phyloP scores from a whole-genome alignment of 2,888 invertebrate species.

The Thalpophila matura region DNA sequence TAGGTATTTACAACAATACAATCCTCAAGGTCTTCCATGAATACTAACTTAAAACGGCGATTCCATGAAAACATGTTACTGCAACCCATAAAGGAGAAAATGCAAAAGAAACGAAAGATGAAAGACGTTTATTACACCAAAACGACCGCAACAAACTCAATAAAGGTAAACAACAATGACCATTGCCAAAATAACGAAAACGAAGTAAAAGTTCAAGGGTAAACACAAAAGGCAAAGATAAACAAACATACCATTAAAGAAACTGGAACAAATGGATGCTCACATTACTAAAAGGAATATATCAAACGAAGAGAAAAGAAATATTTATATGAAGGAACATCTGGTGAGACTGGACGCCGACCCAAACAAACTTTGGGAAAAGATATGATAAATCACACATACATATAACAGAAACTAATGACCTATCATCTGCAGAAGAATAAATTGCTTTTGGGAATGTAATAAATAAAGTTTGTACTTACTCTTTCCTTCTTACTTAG shows the following conservation, averaged over 20 bases:
- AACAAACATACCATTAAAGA: constrained; percentile 29
- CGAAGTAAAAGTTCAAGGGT: constrained; percentile 41
- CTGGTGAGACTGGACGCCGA: constrained; percentile 15
- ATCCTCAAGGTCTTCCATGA: neutral
- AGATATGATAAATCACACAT: constrained; percentile 17
- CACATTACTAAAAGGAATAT: constrained; percentile 21
- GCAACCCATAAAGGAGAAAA: constrained; percentile 12
- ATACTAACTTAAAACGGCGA: neutral
- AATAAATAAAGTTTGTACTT: neutral
- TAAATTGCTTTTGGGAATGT: constrained; percentile 19
- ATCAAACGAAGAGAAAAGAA: constrained; percentile 29
- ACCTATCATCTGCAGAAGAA: constrained; percentile 6
- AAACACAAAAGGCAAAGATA: constrained; percentile 8
- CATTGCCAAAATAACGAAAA: constrained; percentile 29
- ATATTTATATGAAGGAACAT: constrained; percentile 34
- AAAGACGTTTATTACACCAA: constrained; percentile 18
- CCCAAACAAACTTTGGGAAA: constrained; percentile 32
- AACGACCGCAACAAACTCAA: constrained; percentile 19
- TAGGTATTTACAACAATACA: neutral
- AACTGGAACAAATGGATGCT: constrained; percentile 19
- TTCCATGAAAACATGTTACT: constrained; percentile 2
- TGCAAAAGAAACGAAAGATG: neutral
- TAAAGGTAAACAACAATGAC: constrained; percentile 10
- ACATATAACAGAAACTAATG: constrained; percentile 2
- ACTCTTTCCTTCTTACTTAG: neutral